These are phyloP conservation scores for Ommatoiulus sabulosus DNA, from an alignment of 2,888 invertebrate genomes.

Conservation along the genomic window DNA sequence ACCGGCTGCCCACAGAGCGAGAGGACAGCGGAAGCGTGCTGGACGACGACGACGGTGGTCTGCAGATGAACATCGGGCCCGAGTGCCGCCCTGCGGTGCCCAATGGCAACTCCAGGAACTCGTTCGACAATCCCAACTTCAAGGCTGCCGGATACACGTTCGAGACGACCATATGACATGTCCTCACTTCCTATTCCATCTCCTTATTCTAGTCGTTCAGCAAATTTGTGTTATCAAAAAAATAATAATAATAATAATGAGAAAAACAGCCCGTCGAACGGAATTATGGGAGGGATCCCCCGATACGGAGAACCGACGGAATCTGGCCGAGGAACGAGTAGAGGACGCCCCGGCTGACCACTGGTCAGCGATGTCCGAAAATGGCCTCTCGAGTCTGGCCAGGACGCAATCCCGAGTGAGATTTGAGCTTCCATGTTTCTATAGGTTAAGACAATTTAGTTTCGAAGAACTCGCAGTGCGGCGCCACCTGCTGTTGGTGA, in stretches of 20 bases:
- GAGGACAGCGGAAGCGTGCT: conserved; percentile 47
- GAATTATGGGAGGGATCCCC: conserved; percentile 26
- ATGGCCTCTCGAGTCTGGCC: background rate
- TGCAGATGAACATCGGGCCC: conserved; percentile 54
- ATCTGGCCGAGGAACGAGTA: conserved; percentile 15
- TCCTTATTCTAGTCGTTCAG: background rate
- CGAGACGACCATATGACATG: conserved; percentile 62
- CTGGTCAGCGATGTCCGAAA: background rate
- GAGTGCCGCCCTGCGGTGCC: conserved; percentile 53
- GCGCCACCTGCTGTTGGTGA: background rate
- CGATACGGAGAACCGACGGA: background rate
- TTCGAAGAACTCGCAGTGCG: background rate
- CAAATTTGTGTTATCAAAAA: conserved; percentile 34
- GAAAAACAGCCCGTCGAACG: conserved; percentile 18
- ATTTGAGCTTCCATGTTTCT: conserved; percentile 12
- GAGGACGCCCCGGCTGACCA: background rate
- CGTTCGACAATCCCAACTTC: conserved; percentile 62
- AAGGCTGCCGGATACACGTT: conserved; percentile 61
- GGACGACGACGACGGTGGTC: conserved; percentile 52
- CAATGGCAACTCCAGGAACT: conserved; percentile 60
- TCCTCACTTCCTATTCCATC: background rate
- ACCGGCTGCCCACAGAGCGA: conserved; percentile 59
- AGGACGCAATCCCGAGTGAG: conserved; percentile 26
- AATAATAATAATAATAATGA: background rate
- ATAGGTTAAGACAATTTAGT: background rate